Percentiles rank a stretch among this genome's conserved stretches.
phyloP scores from a whole-genome alignment of 92 coral and sea anemone species.

The Zoanthus sociatus region DNA sequence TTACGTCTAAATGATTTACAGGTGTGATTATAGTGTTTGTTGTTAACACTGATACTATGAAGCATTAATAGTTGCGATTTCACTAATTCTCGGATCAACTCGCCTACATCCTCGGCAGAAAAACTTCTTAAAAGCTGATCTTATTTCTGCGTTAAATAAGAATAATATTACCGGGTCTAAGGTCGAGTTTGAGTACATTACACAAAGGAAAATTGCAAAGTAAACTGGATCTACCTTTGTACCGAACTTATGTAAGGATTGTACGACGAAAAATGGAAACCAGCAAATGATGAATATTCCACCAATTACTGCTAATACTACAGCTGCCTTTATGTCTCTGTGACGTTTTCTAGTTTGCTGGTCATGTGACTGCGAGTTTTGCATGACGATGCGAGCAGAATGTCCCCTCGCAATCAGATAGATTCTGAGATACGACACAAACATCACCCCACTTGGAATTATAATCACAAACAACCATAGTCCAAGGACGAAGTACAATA shows the following conservation, averaged over 20 bases:
- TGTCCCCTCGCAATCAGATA: slow-evolving; percentile 86
- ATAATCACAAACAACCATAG: slow-evolving; percentile 93
- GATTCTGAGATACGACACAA: slow-evolving; percentile 84
- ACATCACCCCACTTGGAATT: slow-evolving; percentile 83
- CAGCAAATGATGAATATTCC: slow-evolving; percentile 94
- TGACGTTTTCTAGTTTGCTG: slow-evolving; percentile 72
- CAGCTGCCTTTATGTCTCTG: slow-evolving; percentile 89
- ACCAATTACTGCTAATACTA: slow-evolving; percentile 88
- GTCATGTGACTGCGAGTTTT: slow-evolving; percentile 27
- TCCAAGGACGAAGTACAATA: slow-evolving; percentile 83
- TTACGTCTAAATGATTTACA: too few species aligned
- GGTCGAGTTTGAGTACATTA: slow-evolving; percentile 95
- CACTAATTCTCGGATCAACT: slow-evolving; percentile 40
- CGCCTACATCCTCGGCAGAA: slow-evolving; percentile 68
- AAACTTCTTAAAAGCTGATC: slow-evolving; percentile 69
- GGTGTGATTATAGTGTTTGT: too few species aligned
- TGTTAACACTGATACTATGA: too few species aligned
- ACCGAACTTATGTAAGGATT: slow-evolving; percentile 90
- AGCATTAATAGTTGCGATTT: slow-evolving; percentile 17
- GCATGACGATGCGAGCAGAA: slow-evolving; percentile 70
- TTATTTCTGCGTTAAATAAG: slow-evolving; percentile 83
- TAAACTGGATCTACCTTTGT: slow-evolving; percentile 75
- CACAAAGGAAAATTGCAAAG: slow-evolving; percentile 84
- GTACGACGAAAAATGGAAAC: slow-evolving; percentile 97
- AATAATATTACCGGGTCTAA: slow-evolving; percentile 81